Evolutionary conservation across 2,888 invertebrate genomes (phyloP).

Genomic region (Argyra leucocephala): DNA sequence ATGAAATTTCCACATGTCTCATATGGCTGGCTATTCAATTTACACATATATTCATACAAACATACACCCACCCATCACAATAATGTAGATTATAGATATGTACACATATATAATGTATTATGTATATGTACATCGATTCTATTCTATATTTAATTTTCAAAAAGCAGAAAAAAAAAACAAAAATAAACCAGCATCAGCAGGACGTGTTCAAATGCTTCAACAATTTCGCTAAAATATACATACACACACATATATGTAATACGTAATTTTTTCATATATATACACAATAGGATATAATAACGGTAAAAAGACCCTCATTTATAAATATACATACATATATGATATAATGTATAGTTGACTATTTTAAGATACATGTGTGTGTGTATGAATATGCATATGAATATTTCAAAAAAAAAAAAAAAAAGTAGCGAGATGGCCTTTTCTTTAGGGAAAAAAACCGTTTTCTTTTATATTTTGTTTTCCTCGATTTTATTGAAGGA

Average conservation of each 20-base stretch:
- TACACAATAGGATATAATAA: neutral
- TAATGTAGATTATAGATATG: neutral
- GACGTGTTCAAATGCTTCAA: conserved; percentile 12
- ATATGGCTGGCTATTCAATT: neutral
- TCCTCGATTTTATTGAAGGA: neutral
- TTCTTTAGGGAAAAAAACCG: conserved; percentile 10
- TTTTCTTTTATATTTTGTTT: neutral
- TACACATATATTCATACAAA: neutral
- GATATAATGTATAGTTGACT: neutral
- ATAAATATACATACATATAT: neutral
- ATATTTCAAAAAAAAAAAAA: neutral
- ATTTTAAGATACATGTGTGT: neutral
- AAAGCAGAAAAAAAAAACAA: neutral
- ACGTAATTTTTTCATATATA: no score
- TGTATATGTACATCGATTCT: neutral
- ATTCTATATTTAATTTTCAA: neutral
- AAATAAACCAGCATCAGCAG: conserved; percentile 10
- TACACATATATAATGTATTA: neutral
- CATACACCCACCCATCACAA: neutral
- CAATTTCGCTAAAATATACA: conserved; percentile 2
- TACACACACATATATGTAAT: neutral
- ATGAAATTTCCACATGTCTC: neutral
- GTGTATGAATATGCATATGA: neutral
- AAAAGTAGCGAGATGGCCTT: neutral
- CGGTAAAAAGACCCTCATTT: conserved; percentile 6